These are phyloP conservation scores for Ctenosaura bakeri DNA, from an alignment of 2,797 vertebrate genomes.

Conservation along the genomic window DNA sequence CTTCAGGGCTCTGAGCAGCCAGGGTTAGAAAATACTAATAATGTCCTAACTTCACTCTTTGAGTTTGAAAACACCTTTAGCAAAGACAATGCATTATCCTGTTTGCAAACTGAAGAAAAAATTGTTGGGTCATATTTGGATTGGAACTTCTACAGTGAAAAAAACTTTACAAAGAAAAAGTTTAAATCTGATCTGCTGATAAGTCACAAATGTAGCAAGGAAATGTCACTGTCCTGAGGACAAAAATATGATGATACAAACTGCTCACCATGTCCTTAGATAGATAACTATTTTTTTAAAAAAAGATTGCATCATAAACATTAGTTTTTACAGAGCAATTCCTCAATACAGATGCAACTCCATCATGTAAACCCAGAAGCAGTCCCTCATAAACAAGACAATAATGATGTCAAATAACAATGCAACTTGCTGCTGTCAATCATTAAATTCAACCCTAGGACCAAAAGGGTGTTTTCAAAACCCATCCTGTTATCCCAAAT, in stretches of 20 bases:
- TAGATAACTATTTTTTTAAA: slow-evolving; percentile 12
- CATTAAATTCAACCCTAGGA: neutral
- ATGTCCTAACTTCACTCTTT: slow-evolving; percentile 25
- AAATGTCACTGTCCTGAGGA: fast-evolving
- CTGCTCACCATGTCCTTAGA: slow-evolving; percentile 2
- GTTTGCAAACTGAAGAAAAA: neutral
- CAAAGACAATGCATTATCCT: neutral
- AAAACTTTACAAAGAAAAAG: neutral
- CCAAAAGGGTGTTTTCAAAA: slow-evolving; percentile 43
- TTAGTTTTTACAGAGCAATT: neutral
- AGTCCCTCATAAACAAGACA: neutral
- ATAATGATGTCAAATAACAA: slow-evolving; percentile 12
- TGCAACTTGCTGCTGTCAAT: neutral
- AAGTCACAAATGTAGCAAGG: neutral
- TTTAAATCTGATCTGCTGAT: slow-evolving; percentile 17
- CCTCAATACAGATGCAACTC: neutral
- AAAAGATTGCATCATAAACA: neutral
- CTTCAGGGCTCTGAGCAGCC: slow-evolving; percentile 8
- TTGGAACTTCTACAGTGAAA: slow-evolving; percentile 17
- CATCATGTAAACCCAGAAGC: neutral
- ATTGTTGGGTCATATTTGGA: fast-evolving
- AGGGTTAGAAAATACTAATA: neutral
- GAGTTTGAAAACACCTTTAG: slow-evolving; percentile 26
- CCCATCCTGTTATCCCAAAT: neutral
- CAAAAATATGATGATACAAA: neutral